These are phyloP conservation scores for Epizoanthus scotinus DNA, from an alignment of 92 coral and sea anemone genomes.

Conservation along the genomic window DNA sequence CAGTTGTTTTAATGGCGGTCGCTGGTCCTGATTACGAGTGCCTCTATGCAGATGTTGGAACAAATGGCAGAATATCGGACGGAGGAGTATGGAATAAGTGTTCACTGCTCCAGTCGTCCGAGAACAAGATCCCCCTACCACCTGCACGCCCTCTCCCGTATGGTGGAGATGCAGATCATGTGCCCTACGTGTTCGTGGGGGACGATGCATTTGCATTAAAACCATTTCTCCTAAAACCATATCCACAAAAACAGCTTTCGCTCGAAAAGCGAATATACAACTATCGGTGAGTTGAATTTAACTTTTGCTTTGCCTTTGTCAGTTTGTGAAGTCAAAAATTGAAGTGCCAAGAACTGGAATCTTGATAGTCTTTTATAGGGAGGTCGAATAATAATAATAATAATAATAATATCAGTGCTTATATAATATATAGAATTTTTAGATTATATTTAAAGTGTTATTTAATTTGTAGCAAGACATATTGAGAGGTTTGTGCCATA, in stretches of 20 bases:
- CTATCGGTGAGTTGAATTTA: conserved; percentile 1
- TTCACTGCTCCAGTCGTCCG: background rate
- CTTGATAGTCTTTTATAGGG: too few species aligned
- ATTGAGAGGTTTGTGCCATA: too few species aligned
- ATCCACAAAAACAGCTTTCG: background rate
- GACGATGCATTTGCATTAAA: conserved; percentile 33
- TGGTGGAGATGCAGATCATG: background rate
- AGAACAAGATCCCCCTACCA: background rate
- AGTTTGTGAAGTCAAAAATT: too few species aligned
- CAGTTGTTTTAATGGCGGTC: conserved; percentile 25
- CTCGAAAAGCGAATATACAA: conserved; percentile 27
- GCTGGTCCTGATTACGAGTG: conserved; percentile 22
- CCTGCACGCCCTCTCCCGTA: background rate
- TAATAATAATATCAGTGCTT: too few species aligned
- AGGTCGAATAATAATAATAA: too few species aligned
- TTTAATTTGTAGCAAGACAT: too few species aligned
- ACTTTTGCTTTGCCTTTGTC: background rate
- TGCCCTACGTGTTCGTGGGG: conserved; percentile 20
- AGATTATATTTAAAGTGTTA: too few species aligned
- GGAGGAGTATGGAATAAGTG: conserved; percentile 27
- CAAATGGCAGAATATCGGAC: conserved; percentile 23
- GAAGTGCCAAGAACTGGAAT: too few species aligned
- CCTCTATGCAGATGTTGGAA: conserved; percentile 14
- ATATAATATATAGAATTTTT: too few species aligned
- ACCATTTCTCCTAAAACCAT: conserved; percentile 21